These are phyloP conservation scores for Erebia ligea DNA, from an alignment of 2,888 invertebrate genomes.

Conservation along the genomic window DNA sequence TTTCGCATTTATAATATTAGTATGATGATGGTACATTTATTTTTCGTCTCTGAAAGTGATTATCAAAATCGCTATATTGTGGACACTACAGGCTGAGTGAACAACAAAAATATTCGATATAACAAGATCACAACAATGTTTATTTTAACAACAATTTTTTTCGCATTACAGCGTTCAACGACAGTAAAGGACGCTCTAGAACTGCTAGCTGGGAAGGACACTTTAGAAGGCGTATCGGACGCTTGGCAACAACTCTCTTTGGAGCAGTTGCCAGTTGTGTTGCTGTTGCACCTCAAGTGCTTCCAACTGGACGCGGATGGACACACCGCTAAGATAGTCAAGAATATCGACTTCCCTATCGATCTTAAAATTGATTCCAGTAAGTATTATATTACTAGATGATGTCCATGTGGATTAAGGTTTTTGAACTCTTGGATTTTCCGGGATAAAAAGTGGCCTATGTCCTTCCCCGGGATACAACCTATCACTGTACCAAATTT, in stretches of 20 bases:
- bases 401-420: background rate
- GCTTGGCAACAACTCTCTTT: constrained; percentile 95
- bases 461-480: no score
- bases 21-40: constrained; percentile 72
- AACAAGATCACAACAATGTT: background rate
- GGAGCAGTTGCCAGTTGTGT: constrained; percentile 94
- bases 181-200: constrained; percentile 95
- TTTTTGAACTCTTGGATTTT: background rate
- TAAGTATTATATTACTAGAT: constrained; percentile 70
- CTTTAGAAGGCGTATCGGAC: constrained; percentile 93
- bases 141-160: background rate
- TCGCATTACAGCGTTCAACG: constrained; percentile 86
- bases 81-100: constrained; percentile 62
- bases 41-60: constrained; percentile 76
- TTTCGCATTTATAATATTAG: no score
- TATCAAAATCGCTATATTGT: constrained; percentile 52
- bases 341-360: constrained; percentile 94
- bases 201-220: constrained; percentile 92
- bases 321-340: constrained; percentile 95
- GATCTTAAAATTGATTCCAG: constrained; percentile 95
- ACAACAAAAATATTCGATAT: background rate
- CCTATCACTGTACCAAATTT: no score
- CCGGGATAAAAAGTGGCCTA: no score
- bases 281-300: constrained; percentile 96
- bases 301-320: constrained; percentile 95